A percentile compares a stretch with the other conserved stretches of the same genome.
Evolutionary conservation across 2,888 invertebrate genomes (phyloP).

Genomic region (Eubasilissa splendida): DNA sequence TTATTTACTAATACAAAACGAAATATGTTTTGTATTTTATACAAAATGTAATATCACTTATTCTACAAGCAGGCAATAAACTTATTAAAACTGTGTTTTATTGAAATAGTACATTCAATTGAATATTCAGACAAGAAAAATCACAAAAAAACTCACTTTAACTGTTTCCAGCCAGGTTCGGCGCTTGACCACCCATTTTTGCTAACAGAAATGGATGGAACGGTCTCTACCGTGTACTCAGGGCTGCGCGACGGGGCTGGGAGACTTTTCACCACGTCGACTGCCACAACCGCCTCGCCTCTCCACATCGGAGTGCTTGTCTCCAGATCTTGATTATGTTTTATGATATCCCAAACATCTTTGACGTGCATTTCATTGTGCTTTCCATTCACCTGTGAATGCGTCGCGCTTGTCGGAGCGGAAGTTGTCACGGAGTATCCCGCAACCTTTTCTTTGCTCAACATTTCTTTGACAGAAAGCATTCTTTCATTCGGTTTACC

Average conservation of each 20-base stretch:
- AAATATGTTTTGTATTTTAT: too few relatives aligned
- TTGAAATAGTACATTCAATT: too few relatives aligned
- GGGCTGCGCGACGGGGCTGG: neutral
- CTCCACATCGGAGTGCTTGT: constrained; percentile 5
- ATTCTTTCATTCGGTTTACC: constrained; percentile 47
- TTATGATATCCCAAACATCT: constrained; percentile 57
- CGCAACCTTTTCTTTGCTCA: constrained; percentile 59
- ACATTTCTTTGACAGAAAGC: constrained; percentile 55
- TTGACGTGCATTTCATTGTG: constrained; percentile 45
- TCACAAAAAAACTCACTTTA: constrained; percentile 39
- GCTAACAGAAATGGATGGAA: constrained; percentile 42
- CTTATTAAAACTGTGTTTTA: too few relatives aligned
- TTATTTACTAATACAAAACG: too few relatives aligned
- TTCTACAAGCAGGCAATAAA: too few relatives aligned
- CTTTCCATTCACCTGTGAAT: neutral
- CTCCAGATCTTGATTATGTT: constrained; percentile 54
- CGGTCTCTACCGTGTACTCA: constrained; percentile 38
- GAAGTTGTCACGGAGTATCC: constrained; percentile 43
- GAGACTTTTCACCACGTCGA: neutral
- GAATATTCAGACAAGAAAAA: too few relatives aligned
- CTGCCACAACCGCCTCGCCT: neutral
- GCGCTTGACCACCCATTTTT: constrained; percentile 44
- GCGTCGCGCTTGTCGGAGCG: constrained; percentile 59
- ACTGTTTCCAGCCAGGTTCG: constrained; percentile 25
- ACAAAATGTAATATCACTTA: too few relatives aligned